These are phyloP conservation scores for Glaucopsyche alexis DNA, from an alignment of 2,888 invertebrate genomes.

Conservation along the genomic window DNA sequence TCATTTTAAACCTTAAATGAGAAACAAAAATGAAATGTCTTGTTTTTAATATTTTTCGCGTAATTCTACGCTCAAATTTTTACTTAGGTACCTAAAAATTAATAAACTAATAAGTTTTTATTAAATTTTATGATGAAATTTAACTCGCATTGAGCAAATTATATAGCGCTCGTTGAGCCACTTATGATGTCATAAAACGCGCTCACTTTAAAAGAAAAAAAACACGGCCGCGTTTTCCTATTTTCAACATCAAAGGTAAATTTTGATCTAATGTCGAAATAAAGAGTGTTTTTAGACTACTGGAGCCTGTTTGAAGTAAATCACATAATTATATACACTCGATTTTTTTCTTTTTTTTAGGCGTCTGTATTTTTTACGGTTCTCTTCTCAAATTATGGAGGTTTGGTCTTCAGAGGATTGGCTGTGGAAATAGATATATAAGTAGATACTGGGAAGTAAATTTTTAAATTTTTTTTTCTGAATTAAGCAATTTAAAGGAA, in stretches of 20 bases:
- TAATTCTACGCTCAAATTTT: too few relatives aligned
- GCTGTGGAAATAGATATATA: too few relatives aligned
- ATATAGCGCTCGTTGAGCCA: constrained; percentile 1
- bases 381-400: too few relatives aligned
- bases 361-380: not conserved
- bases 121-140: not conserved
- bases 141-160: not conserved
- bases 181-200: not conserved
- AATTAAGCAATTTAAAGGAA: too few relatives aligned
- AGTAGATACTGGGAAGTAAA: too few relatives aligned
- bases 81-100: too few relatives aligned
- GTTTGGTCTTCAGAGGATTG: too few relatives aligned
- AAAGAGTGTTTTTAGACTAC: constrained; percentile 4
- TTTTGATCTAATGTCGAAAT: constrained; percentile 29
- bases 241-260: constrained; percentile 37
- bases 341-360: not conserved
- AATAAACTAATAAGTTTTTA: too few relatives aligned
- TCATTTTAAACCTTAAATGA: too few relatives aligned
- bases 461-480: too few relatives aligned
- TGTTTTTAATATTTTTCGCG: too few relatives aligned
- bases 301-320: not conserved
- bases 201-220: constrained; percentile 9
- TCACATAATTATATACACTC: not conserved
- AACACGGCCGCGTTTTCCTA: constrained; percentile 23
- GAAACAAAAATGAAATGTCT: too few relatives aligned